Evolutionary conservation across 2,113 vertebrate species (phyloP).

Genomic region (Gopherus evgoodei): DNA sequence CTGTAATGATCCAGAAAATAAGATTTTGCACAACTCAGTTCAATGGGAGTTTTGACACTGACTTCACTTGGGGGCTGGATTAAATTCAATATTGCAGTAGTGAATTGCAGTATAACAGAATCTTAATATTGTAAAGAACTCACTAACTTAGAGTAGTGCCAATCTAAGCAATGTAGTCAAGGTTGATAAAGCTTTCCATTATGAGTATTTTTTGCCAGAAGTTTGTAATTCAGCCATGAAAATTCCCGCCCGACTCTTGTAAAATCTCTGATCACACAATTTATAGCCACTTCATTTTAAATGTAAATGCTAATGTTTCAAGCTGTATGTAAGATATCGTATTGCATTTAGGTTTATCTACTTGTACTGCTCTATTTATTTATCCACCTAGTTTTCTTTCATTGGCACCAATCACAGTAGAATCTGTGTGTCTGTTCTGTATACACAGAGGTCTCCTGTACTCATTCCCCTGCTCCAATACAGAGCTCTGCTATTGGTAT

Average conservation of each 20-base stretch:
- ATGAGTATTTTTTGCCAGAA: not conserved
- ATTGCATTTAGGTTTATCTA: not conserved
- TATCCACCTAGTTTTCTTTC: not conserved
- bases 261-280: not conserved
- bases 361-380: not conserved
- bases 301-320: not conserved
- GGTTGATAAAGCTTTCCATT: not conserved
- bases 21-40: not conserved
- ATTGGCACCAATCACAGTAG: not conserved
- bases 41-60: not conserved
- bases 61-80: not conserved
- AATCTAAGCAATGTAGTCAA: conserved; percentile 15
- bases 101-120: not conserved
- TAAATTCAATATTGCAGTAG: not conserved
- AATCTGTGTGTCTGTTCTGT: not conserved
- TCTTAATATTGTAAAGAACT: not conserved
- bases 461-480: not conserved
- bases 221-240: not conserved
- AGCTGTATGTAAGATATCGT: not conserved
- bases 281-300: not conserved
- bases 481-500: accelerated
- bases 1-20: conserved; percentile 46
- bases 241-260: not conserved
- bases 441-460: not conserved
- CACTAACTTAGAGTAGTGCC: not conserved